Evolutionary conservation across 2,888 invertebrate species (phyloP).

Genomic region (Limenitis camilla): DNA sequence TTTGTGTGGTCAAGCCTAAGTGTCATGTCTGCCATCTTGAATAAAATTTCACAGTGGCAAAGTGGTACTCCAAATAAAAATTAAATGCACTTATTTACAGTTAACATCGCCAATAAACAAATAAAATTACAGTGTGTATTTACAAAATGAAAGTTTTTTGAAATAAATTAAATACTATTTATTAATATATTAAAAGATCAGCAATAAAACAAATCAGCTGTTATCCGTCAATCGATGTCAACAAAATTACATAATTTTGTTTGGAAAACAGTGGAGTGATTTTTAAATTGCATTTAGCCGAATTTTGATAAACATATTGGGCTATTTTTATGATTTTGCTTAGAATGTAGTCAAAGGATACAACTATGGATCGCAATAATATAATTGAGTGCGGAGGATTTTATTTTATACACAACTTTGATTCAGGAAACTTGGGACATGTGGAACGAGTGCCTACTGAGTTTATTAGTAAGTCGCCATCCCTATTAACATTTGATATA

Average conservation of each 20-base stretch:
- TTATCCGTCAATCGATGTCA: conserved; percentile 76
- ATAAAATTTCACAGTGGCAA: conserved; percentile 53
- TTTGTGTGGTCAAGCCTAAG: conserved; percentile 21
- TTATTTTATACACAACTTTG: conserved; percentile 89
- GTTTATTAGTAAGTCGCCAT: conserved; percentile 72
- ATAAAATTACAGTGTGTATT: conserved; percentile 23
- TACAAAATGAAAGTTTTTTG: conserved; percentile 11
- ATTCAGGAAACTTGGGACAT: conserved; percentile 90
- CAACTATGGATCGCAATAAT: conserved; percentile 66
- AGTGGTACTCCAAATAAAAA: conserved; percentile 59
- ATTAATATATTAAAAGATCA: conserved; percentile 52
- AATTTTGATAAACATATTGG: conserved; percentile 46
- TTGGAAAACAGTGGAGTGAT: conserved; percentile 71
- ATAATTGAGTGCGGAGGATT: conserved; percentile 81
- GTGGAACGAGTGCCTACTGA: conserved; percentile 82
- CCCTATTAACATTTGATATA: too few relatives aligned
- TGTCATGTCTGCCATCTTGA: conserved; percentile 61
- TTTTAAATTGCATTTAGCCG: conserved; percentile 65
- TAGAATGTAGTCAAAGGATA: conserved; percentile 64
- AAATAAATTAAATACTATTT: conserved; percentile 14
- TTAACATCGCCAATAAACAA: conserved; percentile 6
- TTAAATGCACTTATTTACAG: conserved; percentile 35
- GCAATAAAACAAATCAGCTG: conserved; percentile 73
- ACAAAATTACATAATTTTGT: conserved; percentile 76
- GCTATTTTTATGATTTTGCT: conserved; percentile 47